These are phyloP conservation scores for Phyllopteryx taeniolatus DNA, from an alignment of 2,113 vertebrate genomes.

Conservation along the genomic window DNA sequence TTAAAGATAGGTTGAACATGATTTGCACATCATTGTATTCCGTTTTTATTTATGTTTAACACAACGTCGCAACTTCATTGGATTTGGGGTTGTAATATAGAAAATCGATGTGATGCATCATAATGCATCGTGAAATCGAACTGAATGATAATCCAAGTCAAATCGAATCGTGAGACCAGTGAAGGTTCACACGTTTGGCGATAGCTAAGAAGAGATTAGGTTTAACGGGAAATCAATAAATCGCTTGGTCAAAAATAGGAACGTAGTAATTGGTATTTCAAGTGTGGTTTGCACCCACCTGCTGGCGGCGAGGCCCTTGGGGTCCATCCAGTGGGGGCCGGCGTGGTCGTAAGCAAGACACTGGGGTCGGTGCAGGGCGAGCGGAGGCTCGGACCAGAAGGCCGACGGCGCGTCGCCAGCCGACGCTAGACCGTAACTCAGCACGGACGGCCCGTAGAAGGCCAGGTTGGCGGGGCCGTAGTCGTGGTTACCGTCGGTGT, in stretches of 20 bases:
- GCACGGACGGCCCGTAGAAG: constrained; percentile 81
- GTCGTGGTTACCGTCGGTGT: constrained; percentile 78
- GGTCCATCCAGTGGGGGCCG: constrained; percentile 79
- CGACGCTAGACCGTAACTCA: constrained; percentile 74
- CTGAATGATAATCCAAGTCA: too few relatives aligned
- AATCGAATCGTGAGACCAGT: too few relatives aligned
- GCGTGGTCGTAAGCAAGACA: constrained; percentile 80
- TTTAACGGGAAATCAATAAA: too few relatives aligned
- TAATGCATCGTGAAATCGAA: too few relatives aligned
- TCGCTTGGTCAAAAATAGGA: background rate
- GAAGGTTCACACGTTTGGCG: too few relatives aligned
- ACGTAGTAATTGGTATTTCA: constrained; percentile 67
- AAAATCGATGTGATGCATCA: too few relatives aligned
- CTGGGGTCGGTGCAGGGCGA: constrained; percentile 80
- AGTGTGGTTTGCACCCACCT: constrained; percentile 14
- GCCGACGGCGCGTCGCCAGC: constrained; percentile 64
- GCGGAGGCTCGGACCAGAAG: constrained; percentile 81
- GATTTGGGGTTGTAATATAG: too few relatives aligned
- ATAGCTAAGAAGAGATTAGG: too few relatives aligned
- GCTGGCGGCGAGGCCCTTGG: constrained; percentile 49
- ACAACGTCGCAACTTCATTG: too few relatives aligned
- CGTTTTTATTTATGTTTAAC: too few relatives aligned
- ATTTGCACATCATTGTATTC: too few relatives aligned
- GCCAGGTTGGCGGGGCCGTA: constrained; percentile 69
- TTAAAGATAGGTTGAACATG: too few relatives aligned